phyloP scores from a whole-genome alignment of 1,140 invertebrate genomes.

The Diabrotica undecimpunctata region DNA sequence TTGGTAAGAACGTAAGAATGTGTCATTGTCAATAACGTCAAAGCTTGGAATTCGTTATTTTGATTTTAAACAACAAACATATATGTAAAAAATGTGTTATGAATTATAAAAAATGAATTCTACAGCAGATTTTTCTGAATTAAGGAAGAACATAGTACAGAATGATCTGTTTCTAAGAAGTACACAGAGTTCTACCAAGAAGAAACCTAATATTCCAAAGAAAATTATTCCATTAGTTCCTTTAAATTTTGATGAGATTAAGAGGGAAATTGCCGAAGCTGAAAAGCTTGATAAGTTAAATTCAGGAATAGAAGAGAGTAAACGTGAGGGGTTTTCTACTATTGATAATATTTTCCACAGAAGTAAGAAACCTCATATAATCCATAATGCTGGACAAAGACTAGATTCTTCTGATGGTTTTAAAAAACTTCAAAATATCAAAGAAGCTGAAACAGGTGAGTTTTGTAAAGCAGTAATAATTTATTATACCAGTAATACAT shows the following conservation, averaged over 20 bases:
- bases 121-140: conserved; percentile 9
- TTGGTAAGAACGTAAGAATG: too few relatives aligned
- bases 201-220: conserved; percentile 14
- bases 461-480: too few relatives aligned
- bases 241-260: conserved; percentile 21
- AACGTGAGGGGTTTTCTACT: not conserved
- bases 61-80: too few relatives aligned
- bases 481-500: not conserved
- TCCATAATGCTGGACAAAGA: not conserved
- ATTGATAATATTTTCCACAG: conserved; percentile 3
- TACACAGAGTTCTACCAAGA: conserved; percentile 6
- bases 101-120: conserved; percentile 9
- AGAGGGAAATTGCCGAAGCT: conserved; percentile 14
- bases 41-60: too few relatives aligned
- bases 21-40: too few relatives aligned
- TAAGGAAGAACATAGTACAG: conserved; percentile 1
- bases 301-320: not conserved
- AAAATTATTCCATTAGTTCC: conserved; percentile 18
- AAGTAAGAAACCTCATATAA: not conserved
- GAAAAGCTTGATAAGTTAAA: conserved; percentile 7
- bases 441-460: not conserved
- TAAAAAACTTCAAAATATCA: not conserved
- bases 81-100: too few relatives aligned
- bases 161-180: conserved; percentile 4
- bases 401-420: conserved; percentile 15